Base-by-base conservation (phyloP, 2,797 vertebrate species). In the Phataginus tricuspis region DNA sequence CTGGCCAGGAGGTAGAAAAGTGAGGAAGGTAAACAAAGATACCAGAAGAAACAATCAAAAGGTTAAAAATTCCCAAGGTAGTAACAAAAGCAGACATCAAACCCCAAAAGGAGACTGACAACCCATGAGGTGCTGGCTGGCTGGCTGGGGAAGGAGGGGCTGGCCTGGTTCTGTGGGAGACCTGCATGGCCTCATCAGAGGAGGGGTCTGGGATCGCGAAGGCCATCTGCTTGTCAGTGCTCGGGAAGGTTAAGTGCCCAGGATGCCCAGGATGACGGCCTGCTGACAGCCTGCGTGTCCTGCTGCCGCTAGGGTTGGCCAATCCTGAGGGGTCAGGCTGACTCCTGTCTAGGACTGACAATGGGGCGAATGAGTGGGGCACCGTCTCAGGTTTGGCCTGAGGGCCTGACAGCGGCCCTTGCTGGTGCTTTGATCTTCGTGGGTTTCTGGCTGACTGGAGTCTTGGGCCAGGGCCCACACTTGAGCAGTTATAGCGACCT, bases 1-100 rank as follows among this genome's bases (percentile, higher is more conserved):
- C 91, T 12, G 91, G 92, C 94, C 97, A 91, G 97, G 97, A 97
- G 96, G 96, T 96, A 97, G 96, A 95, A 93, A n/a, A 86, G 71
- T 45, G 66, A 94, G 92, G 86, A 91, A 68, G 68, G 97, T 93
- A 94, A 97, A 97, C 94, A 92, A 69, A 96, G 97, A 92, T 86
- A 94, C 86, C 89, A 90, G 86, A 84, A 72, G 91, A 89, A 57
- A 91, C 21, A 29, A 57, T 57, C 64, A 25, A 80, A 72, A 86
- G 74, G 75, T 39, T 63, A 42, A 63, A 61, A 55, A 95, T 61
- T 91, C 87, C 93, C 92, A 83, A 87, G 92, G 86, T 31, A 71
- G 88, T 63, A 61, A 85, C 53, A 21, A 95, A 90, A 94, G 93
- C 96, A 53, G 92, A 95, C 55, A 63, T 55, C 75, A 61, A 89